Evolutionary conservation across 2,888 invertebrate species (phyloP).

Genomic region (Troides helena): DNA sequence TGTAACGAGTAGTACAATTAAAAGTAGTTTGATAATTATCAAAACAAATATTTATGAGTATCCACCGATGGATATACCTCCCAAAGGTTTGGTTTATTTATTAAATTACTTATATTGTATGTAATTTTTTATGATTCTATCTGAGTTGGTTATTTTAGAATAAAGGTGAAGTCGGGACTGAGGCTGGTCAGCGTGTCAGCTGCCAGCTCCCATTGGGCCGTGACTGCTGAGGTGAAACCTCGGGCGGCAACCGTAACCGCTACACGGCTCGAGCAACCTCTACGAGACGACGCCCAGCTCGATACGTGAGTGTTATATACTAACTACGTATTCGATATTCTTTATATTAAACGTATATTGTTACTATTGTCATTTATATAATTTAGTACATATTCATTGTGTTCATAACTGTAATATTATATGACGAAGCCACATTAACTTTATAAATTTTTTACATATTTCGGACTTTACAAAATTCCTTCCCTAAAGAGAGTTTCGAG

Average conservation of each 20-base stretch:
- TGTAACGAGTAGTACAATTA: no score
- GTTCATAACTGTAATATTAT: no score
- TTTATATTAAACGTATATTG: not conserved
- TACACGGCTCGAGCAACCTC: conserved; percentile 78
- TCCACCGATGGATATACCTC: no score
- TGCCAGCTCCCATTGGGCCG: conserved; percentile 90
- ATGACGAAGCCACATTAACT: no score
- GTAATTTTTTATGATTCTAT: not conserved
- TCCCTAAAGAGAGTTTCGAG: no score
- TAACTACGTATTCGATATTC: not conserved
- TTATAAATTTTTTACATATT: no score
- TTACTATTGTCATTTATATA: no score
- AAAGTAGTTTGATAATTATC: no score
- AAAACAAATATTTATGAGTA: no score
- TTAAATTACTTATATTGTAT: not conserved
- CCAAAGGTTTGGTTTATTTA: no score
- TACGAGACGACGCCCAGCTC: conserved; percentile 61
- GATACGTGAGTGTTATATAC: conserved; percentile 52
- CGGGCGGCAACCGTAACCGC: conserved; percentile 94
- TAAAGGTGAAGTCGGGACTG: conserved; percentile 93
- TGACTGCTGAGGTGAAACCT: conserved; percentile 92
- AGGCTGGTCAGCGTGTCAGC: conserved; percentile 91
- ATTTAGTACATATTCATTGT: no score
- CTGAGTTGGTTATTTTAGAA: conserved; percentile 79
- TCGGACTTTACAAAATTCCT: no score